These are phyloP conservation scores for Nemurella pictetii DNA, from an alignment of 2,888 invertebrate genomes.

Conservation along the genomic window DNA sequence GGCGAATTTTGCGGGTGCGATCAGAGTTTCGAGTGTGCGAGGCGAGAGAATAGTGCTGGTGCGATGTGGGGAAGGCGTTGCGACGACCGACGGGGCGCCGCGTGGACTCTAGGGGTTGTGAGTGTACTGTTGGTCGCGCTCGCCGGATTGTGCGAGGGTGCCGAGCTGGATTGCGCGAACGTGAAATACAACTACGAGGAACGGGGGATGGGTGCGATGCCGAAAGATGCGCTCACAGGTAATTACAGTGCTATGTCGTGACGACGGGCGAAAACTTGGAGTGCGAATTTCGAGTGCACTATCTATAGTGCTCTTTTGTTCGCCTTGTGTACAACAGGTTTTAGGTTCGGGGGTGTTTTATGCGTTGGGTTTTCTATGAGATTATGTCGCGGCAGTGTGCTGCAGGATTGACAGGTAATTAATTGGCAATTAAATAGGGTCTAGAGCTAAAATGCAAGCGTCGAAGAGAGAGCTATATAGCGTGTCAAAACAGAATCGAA, in stretches of 20 bases:
- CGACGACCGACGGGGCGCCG: too few species aligned
- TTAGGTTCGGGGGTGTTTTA: too few species aligned
- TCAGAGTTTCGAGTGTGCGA: background rate
- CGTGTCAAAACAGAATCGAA: background rate
- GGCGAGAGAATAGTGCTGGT: too few species aligned
- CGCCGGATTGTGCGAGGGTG: background rate
- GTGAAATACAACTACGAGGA: background rate
- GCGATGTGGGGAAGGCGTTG: too few species aligned
- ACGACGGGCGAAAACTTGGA: too few species aligned
- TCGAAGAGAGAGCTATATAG: background rate
- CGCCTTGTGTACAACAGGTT: too few species aligned
- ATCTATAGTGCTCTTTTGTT: too few species aligned
- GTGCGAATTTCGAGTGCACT: too few species aligned
- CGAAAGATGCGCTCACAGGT: background rate
- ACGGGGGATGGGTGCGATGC: background rate
- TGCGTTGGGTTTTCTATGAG: too few species aligned
- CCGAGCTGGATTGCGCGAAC: background rate
- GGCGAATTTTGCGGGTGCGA: background rate
- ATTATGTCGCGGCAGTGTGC: too few species aligned
- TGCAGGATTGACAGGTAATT: background rate
- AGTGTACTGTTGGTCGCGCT: background rate
- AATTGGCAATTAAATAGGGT: background rate
- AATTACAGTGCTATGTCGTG: too few species aligned
- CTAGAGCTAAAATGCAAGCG: background rate
- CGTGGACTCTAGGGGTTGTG: background rate